phyloP scores from a whole-genome alignment of 2,113 vertebrate species.

The Archocentrus centrarchus region DNA sequence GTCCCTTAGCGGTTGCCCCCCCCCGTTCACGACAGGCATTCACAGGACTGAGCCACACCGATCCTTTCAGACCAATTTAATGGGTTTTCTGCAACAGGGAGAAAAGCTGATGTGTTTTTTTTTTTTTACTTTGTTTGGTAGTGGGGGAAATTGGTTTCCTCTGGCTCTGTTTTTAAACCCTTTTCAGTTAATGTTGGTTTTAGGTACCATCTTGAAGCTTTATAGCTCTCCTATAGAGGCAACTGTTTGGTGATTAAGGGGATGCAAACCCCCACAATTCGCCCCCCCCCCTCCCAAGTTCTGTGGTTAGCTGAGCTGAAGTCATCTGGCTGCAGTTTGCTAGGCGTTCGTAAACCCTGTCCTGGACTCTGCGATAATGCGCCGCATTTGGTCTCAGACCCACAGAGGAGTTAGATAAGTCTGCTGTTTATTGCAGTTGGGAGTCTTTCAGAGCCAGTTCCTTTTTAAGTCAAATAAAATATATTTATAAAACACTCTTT shows the following conservation, averaged over 20 bases:
- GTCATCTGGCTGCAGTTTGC: constrained; percentile 42
- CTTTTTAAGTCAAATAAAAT: constrained; percentile 9
- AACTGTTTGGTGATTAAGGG: constrained; percentile 39
- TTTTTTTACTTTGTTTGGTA: constrained; percentile 29
- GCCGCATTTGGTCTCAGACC: neutral
- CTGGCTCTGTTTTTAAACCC: constrained; percentile 51
- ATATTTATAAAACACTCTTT: neutral
- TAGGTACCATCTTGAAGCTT: constrained; percentile 29
- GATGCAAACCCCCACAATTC: neutral
- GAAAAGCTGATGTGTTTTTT: neutral
- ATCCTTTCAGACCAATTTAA: constrained; percentile 42
- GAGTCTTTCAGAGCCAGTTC: neutral
- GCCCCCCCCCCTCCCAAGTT: neutral
- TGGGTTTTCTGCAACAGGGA: constrained; percentile 51
- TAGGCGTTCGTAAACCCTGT: constrained; percentile 17
- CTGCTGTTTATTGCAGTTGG: neutral
- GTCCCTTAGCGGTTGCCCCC: neutral
- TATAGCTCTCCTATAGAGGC: constrained; percentile 13
- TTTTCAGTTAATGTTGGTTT: constrained; percentile 49
- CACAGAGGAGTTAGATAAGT: constrained; percentile 6
- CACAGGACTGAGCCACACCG: constrained; percentile 11
- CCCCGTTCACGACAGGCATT: constrained; percentile 7
- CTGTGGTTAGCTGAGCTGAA: constrained; percentile 23
- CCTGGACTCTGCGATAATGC: neutral
- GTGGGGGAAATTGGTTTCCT: constrained; percentile 47